A percentile compares a stretch with the other conserved stretches of the same genome.
These are phyloP conservation scores for Ispidina lecontei DNA, from an alignment of 2,797 vertebrate genomes.

Conservation along the genomic window DNA sequence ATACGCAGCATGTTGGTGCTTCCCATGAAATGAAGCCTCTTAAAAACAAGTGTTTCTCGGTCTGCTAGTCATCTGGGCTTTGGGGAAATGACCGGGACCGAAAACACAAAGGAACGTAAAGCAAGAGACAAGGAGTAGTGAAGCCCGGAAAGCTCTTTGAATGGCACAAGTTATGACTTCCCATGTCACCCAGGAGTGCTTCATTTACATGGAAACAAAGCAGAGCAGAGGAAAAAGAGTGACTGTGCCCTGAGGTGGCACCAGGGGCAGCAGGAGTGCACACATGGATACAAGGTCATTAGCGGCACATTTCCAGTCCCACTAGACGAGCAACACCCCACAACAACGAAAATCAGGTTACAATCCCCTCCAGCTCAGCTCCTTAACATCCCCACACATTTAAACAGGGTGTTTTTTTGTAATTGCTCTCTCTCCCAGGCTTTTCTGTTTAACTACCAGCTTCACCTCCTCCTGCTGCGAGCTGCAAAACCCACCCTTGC, in stretches of 20 bases:
- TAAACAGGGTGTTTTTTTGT: neutral
- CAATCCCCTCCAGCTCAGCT: conserved; percentile 1
- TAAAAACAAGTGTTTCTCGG: neutral
- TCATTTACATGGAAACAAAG: conserved; percentile 18
- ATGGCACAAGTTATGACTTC: neutral
- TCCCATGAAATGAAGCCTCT: neutral
- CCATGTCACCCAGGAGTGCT: neutral
- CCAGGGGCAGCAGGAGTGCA: neutral
- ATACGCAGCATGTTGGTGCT: neutral
- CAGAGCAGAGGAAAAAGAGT: neutral
- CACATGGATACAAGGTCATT: neutral
- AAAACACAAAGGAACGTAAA: neutral
- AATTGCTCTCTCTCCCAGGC: conserved; percentile 6
- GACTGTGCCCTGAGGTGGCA: neutral
- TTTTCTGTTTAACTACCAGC: neutral
- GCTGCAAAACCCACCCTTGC: neutral
- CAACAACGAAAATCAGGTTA: neutral
- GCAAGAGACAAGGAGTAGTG: neutral
- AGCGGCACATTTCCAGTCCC: neutral
- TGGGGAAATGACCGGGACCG: neutral
- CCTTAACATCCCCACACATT: neutral
- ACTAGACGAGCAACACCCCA: neutral
- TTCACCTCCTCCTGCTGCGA: conserved; percentile 1
- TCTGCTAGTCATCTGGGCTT: neutral
- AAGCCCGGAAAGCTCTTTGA: neutral